phyloP scores from a whole-genome alignment of 64 coral and sea anemone genomes.

The Astreopora myriophthalma region DNA sequence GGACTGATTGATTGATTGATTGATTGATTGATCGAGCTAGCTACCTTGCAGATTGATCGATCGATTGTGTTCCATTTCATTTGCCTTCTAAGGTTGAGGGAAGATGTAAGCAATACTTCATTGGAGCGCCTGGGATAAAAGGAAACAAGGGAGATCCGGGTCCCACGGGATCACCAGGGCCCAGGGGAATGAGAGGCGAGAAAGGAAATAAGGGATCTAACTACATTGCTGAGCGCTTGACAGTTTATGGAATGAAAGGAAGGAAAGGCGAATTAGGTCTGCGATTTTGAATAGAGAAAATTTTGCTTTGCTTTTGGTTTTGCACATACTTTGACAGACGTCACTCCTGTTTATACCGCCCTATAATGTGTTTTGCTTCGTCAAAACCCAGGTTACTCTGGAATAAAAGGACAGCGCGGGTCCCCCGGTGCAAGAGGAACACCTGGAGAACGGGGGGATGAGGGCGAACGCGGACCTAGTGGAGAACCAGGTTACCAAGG shows the following conservation, averaged over 20 bases:
- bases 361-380: neutral
- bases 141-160: constrained; percentile 58
- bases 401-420: constrained; percentile 49
- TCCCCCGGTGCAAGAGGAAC: constrained; percentile 7
- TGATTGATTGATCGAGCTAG: neutral
- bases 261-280: constrained; percentile 32
- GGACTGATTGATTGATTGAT: neutral
- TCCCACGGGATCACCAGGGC: constrained; percentile 26
- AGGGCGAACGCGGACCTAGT: constrained; percentile 16
- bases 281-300: neutral
- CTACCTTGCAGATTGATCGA: no score
- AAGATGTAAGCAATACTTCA: constrained; percentile 62
- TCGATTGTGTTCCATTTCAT: neutral
- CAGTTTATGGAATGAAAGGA: constrained; percentile 67
- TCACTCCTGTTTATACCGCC: neutral
- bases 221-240: neutral
- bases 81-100: constrained; percentile 54
- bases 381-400: neutral
- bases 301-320: neutral
- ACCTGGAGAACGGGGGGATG: constrained; percentile 36
- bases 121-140: constrained; percentile 44
- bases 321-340: neutral
- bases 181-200: constrained; percentile 65
- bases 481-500: constrained; percentile 61
- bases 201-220: constrained; percentile 7